Evolutionary conservation across 2,888 invertebrate species (phyloP), one percentile per base, ranked within the genome.

Genomic region (Andrena fulva): DNA sequence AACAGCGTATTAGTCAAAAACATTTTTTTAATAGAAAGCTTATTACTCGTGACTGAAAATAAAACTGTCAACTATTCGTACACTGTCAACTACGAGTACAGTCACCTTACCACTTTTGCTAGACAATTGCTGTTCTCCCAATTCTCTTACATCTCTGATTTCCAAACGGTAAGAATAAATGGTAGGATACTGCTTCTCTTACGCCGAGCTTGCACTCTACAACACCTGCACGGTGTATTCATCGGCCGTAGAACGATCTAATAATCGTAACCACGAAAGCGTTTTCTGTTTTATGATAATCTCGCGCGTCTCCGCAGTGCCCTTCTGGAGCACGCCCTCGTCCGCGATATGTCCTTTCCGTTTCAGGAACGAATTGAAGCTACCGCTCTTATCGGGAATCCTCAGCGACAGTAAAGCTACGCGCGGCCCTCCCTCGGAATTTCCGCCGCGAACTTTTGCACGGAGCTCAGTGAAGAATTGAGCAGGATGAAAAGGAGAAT

Each of bases 341-440:
- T 33, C 20, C 33, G 4, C 33, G n/a, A 27, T 31, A 10, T 4
- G 35, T 7, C 5, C 24, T 50, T 24, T 60, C 12, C 10, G 6
- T 20, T 24, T 6, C n/a, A 60, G 20, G 52, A 12, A 16, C 20
- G 50, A 20, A 59, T 70, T 64, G 31, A 31, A 76, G 56, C 70
- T 24, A 48, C 24, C 24, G 16, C 27, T 35, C 31, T 67, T 50
- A 35, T 24, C 50, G 52, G 29, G 29, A 42, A 10, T 27, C 10
- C 60, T 29, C 24, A 3, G 20, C 60, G 20, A 72, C 8, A 52
- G 42, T 5, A 10, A 6, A 59, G 5, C 0, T 7, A 16, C 4
- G 7, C 4, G 7, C 52, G n/a, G n/a, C 20, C 20, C 56, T 0
- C 69, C 31, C 20, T 12, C 24, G 27, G 62, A 60, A 27, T 54